phyloP scores from a whole-genome alignment of 2,113 vertebrate species.

The Rissa tridactyla region DNA sequence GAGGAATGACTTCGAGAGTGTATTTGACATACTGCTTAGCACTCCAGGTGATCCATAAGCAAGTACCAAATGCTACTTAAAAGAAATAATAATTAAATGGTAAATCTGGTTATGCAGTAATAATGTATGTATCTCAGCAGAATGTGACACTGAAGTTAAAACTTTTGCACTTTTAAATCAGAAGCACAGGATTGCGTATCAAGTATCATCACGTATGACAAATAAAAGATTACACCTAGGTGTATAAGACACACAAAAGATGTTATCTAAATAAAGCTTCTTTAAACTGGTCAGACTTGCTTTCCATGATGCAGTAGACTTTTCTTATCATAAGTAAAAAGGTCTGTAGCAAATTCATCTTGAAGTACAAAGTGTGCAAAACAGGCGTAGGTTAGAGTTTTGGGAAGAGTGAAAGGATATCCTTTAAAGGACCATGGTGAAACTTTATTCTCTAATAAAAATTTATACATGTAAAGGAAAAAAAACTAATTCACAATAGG shows the following conservation, averaged over 20 bases:
- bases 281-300: conserved; percentile 52
- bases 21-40: not conserved
- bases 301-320: not conserved
- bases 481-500: not conserved
- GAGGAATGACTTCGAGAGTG: not conserved
- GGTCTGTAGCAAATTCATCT: not conserved
- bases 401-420: not conserved
- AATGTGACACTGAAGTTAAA: not conserved
- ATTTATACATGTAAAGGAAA: fast-evolving
- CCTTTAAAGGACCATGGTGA: not conserved
- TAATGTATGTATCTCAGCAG: not conserved
- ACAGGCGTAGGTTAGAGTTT: not conserved
- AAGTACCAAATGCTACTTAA: not conserved
- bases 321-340: not conserved
- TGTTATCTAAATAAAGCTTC: conserved; percentile 51
- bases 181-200: not conserved
- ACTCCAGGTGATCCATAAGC: not conserved
- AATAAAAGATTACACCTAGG: conserved; percentile 13
- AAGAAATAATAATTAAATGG: not conserved
- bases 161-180: not conserved
- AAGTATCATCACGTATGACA: not conserved
- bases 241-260: conserved; percentile 12
- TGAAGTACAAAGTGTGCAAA: not conserved
- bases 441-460: not conserved
- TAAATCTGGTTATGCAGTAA: not conserved